Base-by-base conservation (phyloP, 2,797 vertebrate genomes). In the Neostethus bicornis region DNA sequence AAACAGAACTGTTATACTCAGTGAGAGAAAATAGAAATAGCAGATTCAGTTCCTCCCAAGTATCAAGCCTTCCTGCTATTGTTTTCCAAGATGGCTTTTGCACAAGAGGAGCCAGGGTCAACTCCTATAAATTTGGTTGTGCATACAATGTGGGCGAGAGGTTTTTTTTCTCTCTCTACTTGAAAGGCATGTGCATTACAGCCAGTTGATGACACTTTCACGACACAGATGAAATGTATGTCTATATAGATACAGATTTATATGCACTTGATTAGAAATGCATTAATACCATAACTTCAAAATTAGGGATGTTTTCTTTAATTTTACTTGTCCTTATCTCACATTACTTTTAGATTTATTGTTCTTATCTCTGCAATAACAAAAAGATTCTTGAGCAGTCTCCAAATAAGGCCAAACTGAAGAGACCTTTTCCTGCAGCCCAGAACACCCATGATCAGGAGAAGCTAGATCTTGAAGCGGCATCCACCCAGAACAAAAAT, bases 91-190 rank as follows among this genome's bases (percentile, higher is more conserved):
- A 86, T 89, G 92, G 85, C 92, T 90, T 80, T 90, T 89, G 90
- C 89, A 95, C 94, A 96, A 95, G 93, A 93, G 90, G 89, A 91
- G 90, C 89, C 89, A 66, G 92, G 93, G 93, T 96, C 94, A 95
- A 81, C 89, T 89, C 80, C 93, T 92, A 95, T 96, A 96, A 96
- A 95, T 96, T 94, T 82, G 67, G 83, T 84, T 93, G 87, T 34
- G 34, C 90, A 93, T 93, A 95, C 94, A 96, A 94, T 95, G 90
- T 91, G 89, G 89, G 91, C 91, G 89, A 90, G 91, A 93, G 75
- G 90, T 88, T 88, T 92, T 91, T 91, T 93, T 90, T 75, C 39
- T 4, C 89, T 80, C 89, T 76, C 65, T 29, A 81, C 90, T 94
- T 95, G 93, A 96, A 96, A 96, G 93, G 83, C 62, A 0, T 70